phyloP scores from a whole-genome alignment of 2,113 vertebrate genomes.

The Pampusana beccarii region DNA sequence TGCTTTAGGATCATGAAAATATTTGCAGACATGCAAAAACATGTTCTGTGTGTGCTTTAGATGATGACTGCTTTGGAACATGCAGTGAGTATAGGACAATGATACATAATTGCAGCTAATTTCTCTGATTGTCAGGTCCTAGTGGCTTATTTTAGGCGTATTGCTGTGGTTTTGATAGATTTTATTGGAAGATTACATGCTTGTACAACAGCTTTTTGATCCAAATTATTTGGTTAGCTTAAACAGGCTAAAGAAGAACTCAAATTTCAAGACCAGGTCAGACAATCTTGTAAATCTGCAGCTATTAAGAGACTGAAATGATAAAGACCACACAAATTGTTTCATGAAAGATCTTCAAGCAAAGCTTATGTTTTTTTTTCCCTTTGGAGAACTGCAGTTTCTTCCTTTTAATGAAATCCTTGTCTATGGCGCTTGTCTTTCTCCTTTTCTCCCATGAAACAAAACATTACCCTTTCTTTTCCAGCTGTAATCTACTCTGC shows the following conservation, averaged over 20 bases:
- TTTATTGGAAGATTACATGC: not conserved
- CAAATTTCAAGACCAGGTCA: not conserved
- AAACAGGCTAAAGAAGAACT: not conserved
- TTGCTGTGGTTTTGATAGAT: not conserved
- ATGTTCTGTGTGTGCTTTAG: not conserved
- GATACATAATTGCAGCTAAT: not conserved
- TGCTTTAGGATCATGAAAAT: not conserved
- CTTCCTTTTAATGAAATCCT: slow-evolving; percentile 5
- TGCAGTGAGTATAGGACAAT: not conserved
- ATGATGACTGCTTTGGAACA: not conserved
- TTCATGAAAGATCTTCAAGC: not conserved
- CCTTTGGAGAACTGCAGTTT: not conserved
- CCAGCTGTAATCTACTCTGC: not conserved
- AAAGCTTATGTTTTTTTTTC: not conserved
- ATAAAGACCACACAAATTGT: not conserved
- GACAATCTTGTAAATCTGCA: not conserved
- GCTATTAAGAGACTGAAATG: not conserved
- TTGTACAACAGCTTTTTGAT: not conserved
- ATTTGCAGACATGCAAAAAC: not conserved
- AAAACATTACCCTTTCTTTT: not conserved
- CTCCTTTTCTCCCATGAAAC: not conserved
- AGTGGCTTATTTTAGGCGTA: not conserved
- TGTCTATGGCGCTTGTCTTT: not conserved
- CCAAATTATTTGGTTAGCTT: not conserved
- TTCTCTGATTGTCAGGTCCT: not conserved